Evolutionary conservation across 2,113 vertebrate genomes (phyloP).

Genomic region (Gymnogyps californianus): DNA sequence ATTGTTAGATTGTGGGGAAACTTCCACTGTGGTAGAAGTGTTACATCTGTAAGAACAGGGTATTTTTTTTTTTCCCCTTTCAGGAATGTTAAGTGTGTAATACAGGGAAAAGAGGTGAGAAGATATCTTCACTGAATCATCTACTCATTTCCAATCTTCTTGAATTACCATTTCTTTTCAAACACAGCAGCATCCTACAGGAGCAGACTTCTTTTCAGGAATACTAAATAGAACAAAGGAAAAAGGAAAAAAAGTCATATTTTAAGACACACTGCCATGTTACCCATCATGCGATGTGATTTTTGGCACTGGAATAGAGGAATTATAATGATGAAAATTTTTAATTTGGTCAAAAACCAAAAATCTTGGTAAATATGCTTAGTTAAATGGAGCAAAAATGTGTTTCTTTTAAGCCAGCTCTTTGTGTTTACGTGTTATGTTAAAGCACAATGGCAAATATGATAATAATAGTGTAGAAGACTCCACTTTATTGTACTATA

Average conservation of each 20-base stretch:
- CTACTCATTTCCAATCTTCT: conserved; percentile 35
- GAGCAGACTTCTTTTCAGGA: not conserved
- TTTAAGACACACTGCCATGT: not conserved
- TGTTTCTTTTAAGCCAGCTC: not conserved
- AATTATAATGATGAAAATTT: not conserved
- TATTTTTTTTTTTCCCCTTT: not conserved
- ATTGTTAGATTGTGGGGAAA: not conserved
- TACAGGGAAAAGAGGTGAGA: not conserved
- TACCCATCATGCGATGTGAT: not conserved
- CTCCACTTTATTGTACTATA: not conserved
- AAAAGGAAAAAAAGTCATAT: not conserved
- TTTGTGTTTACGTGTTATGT: not conserved
- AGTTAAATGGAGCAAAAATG: not conserved
- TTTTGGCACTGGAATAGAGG: not conserved
- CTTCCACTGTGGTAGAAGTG: not conserved
- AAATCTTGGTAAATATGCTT: not conserved
- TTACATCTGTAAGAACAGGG: not conserved
- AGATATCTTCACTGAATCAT: not conserved
- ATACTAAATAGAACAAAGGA: not conserved
- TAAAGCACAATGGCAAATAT: not conserved
- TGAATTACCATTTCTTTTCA: conserved; percentile 39
- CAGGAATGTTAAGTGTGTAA: not conserved
- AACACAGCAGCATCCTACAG: not conserved
- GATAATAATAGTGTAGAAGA: not conserved
- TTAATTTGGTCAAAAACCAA: not conserved